These are phyloP conservation scores for Mythimna pallens DNA, from an alignment of 2,888 invertebrate species.

Conservation along the genomic window DNA sequence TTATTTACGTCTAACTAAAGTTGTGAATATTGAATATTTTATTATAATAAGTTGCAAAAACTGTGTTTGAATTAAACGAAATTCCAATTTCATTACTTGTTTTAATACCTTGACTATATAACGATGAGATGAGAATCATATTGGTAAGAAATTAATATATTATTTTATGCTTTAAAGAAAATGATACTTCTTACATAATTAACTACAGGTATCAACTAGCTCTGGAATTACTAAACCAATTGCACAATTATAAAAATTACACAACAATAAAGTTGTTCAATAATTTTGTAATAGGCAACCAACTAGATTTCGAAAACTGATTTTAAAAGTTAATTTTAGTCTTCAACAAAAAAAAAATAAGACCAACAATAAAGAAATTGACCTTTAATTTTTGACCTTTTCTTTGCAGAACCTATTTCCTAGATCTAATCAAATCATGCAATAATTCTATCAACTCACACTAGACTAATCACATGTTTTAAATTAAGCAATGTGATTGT, in stretches of 20 bases:
- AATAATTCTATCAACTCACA: neutral
- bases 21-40: neutral
- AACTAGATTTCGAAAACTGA: conserved; percentile 19
- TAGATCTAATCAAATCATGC: neutral
- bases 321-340: neutral
- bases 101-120: too few species aligned
- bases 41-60: neutral
- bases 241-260: conserved; percentile 20
- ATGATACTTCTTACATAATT: neutral
- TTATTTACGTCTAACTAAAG: neutral
- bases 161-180: neutral
- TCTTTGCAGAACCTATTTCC: neutral
- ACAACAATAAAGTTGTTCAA: conserved; percentile 4
- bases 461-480: conserved; percentile 4
- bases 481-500: neutral
- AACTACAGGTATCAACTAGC: neutral
- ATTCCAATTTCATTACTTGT: too few species aligned
- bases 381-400: neutral
- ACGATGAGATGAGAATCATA: neutral
- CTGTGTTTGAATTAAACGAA: too few species aligned
- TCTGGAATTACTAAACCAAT: conserved; percentile 12
- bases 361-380: neutral
- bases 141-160: neutral
- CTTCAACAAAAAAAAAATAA: neutral
- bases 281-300: conserved; percentile 20